phyloP scores from a whole-genome alignment of 2,797 vertebrate species.

The Gastrophryne carolinensis region DNA sequence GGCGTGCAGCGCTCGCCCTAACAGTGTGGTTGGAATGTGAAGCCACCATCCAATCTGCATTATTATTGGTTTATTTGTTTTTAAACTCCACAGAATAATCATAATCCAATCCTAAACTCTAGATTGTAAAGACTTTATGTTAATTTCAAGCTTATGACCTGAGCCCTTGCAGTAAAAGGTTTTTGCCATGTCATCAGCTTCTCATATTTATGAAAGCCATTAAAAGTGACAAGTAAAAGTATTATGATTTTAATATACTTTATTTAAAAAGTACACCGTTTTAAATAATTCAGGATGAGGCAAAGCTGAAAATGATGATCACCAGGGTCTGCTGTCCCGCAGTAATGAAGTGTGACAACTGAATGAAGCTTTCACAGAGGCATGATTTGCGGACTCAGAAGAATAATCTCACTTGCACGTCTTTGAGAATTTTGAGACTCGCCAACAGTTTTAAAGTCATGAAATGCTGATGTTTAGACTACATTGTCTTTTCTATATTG shows the following conservation, averaged over 20 bases:
- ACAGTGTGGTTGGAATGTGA: too few species aligned
- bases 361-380: slow-evolving; percentile 71
- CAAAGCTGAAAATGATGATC: slow-evolving; percentile 82
- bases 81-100: too few species aligned
- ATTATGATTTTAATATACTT: slow-evolving; percentile 82
- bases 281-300: slow-evolving; percentile 84
- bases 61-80: too few species aligned
- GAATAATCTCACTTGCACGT: slow-evolving; percentile 68
- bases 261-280: slow-evolving; percentile 98
- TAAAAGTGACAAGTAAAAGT: neutral
- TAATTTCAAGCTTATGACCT: too few species aligned
- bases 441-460: slow-evolving; percentile 78
- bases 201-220: too few species aligned
- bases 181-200: neutral
- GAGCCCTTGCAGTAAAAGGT: neutral
- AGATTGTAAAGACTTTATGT: too few species aligned
- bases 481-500: slow-evolving; percentile 73
- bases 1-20: too few species aligned
- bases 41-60: too few species aligned
- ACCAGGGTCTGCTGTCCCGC: slow-evolving; percentile 60
- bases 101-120: too few species aligned
- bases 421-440: slow-evolving; percentile 75
- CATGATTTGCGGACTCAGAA: slow-evolving; percentile 71
- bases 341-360: slow-evolving; percentile 68
- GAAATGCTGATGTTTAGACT: slow-evolving; percentile 78